Evolutionary conservation across 2,888 invertebrate species (phyloP).

Genomic region (Arctia plantaginis): DNA sequence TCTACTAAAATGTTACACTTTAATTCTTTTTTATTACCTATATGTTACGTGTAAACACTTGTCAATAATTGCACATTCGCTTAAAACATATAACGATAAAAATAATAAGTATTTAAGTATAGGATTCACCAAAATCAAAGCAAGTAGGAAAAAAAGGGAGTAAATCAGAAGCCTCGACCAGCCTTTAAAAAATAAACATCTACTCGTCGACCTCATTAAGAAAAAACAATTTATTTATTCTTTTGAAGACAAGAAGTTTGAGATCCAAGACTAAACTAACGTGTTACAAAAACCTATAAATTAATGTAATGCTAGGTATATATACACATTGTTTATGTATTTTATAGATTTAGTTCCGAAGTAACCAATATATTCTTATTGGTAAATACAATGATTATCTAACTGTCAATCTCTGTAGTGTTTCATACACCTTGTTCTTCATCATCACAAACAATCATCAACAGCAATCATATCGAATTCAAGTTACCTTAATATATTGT

Average conservation of each 20-base stretch:
- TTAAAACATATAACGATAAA: not conserved
- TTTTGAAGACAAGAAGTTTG: no score
- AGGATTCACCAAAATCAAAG: not conserved
- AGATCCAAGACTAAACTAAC: no score
- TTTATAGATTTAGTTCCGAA: no score
- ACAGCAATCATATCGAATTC: not conserved
- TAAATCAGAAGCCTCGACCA: not conserved
- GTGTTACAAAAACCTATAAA: no score
- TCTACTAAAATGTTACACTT: not conserved
- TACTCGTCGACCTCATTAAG: no score
- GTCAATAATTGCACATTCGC: not conserved
- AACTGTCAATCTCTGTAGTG: not conserved
- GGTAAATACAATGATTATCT: not conserved
- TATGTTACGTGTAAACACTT: not conserved
- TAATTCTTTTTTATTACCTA: not conserved
- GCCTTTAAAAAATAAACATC: no score
- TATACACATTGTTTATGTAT: no score
- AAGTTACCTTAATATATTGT: not conserved
- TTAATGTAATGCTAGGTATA: no score
- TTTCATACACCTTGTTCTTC: no score
- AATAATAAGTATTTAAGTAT: not conserved
- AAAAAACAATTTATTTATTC: no score
- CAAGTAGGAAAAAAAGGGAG: not conserved
- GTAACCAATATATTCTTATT: not conserved
- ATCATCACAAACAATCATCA: not conserved